Percentiles rank a stretch among this genome's conserved stretches.
Conservation (phyloP, 1,140 invertebrate species). For the Conus betulinus region DNA sequence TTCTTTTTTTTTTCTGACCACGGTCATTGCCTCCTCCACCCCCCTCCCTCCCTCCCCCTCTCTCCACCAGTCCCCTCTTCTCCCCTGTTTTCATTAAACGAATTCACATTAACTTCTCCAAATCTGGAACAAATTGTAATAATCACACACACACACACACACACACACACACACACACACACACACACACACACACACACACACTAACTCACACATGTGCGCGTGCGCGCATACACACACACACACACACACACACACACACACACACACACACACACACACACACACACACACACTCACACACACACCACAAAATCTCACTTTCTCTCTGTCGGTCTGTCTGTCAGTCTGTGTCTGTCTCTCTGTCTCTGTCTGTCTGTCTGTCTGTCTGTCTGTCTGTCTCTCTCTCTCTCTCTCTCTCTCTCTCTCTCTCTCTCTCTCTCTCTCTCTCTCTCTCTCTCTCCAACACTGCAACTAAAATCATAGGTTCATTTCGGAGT, state of each 20-base stretch:
- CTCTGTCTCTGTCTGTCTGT: neutral
- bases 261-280: neutral
- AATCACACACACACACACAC: neutral
- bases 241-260: constrained; percentile 7
- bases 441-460: neutral
- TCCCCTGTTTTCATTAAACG: too few relatives aligned
- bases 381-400: neutral
- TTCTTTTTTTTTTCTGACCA: too few relatives aligned
- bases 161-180: neutral
- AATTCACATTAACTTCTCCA: too few relatives aligned
- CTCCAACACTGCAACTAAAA: too few relatives aligned
- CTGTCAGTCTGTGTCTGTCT: neutral
- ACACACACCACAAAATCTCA: neutral
- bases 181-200: neutral
- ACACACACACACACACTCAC: constrained; percentile 3
- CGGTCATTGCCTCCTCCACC: too few relatives aligned
- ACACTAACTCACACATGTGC: neutral
- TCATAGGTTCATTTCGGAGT: too few relatives aligned
- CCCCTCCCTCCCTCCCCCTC: too few relatives aligned
- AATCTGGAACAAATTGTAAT: neutral
- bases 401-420: neutral
- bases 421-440: neutral
- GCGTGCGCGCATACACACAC: neutral
- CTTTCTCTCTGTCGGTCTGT: neutral
- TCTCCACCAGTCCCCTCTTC: too few relatives aligned